phyloP scores from a whole-genome alignment of 2,113 vertebrate genomes.

The Daboia siamensis region DNA sequence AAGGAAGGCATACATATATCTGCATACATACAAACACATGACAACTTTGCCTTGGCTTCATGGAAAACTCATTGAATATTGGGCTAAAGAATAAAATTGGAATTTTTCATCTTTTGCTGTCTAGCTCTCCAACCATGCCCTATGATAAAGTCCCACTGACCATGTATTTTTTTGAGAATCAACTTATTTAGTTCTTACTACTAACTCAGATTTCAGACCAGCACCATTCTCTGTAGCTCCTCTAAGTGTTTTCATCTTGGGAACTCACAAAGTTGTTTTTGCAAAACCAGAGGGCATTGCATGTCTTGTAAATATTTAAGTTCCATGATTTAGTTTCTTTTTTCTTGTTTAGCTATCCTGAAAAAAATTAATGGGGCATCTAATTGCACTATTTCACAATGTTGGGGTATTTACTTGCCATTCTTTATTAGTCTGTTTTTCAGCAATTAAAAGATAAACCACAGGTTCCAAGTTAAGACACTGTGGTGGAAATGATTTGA shows the following conservation, averaged over 20 bases:
- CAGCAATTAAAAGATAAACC: slow-evolving; percentile 20
- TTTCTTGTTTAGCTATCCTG: not conserved
- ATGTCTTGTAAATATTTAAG: slow-evolving; percentile 25
- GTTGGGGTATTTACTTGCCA: slow-evolving; percentile 16
- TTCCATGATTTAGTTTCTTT: not conserved
- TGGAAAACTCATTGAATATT: not conserved
- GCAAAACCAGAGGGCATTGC: not conserved
- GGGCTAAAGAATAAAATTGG: not conserved
- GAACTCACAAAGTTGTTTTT: slow-evolving; percentile 4
- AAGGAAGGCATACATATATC: not conserved
- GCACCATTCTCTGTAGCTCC: not conserved
- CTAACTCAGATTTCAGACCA: not conserved
- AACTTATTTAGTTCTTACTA: not conserved
- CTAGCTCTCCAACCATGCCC: not conserved
- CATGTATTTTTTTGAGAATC: not conserved
- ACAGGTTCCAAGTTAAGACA: slow-evolving; percentile 11
- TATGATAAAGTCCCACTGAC: not conserved
- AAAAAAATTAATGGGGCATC: slow-evolving; percentile 8
- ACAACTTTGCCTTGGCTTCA: not conserved
- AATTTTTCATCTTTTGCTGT: not conserved
- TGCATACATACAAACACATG: not conserved
- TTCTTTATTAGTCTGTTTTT: slow-evolving; percentile 30
- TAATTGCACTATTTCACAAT: not conserved
- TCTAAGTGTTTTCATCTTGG: slow-evolving; percentile 18
- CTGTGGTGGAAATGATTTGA: not conserved